These are phyloP conservation scores for Terrapene triunguis DNA, from an alignment of 2,113 vertebrate genomes.

Conservation along the genomic window DNA sequence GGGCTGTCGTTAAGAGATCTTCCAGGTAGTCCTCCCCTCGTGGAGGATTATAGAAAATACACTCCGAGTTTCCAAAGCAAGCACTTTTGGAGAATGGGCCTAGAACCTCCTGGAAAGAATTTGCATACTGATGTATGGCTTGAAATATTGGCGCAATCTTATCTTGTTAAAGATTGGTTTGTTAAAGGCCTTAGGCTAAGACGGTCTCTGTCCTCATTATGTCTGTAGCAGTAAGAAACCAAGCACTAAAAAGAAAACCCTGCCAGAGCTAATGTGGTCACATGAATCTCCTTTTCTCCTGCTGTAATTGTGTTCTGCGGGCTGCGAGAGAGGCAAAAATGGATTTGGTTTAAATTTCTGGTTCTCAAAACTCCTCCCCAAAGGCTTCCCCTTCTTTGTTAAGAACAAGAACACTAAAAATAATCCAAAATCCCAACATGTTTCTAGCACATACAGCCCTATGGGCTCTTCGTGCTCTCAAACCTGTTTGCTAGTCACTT, in stretches of 20 bases:
- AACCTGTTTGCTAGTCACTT: conserved; percentile 56
- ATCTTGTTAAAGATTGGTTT: not conserved
- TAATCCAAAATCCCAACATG: not conserved
- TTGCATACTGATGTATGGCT: fast-evolving
- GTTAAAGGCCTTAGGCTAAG: not conserved
- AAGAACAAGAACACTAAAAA: not conserved
- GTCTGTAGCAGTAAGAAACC: not conserved
- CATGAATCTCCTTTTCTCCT: conserved; percentile 1
- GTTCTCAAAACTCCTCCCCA: conserved; percentile 42
- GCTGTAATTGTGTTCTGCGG: not conserved
- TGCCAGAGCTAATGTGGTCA: not conserved
- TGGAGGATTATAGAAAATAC: not conserved
- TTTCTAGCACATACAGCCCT: conserved; percentile 47
- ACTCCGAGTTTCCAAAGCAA: fast-evolving
- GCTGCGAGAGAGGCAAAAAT: not conserved
- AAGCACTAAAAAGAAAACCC: conserved; percentile 9
- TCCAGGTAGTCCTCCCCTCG: not conserved
- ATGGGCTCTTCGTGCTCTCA: conserved; percentile 27
- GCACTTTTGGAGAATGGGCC: not conserved
- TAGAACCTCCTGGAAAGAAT: not conserved
- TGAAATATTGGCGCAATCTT: not conserved
- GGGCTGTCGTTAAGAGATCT: not conserved
- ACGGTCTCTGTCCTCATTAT: not conserved
- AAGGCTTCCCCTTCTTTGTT: conserved; percentile 17
- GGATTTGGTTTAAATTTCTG: conserved; percentile 49